A percentile compares a stretch with the other conserved stretches of the same genome.
Evolutionary conservation across 2,113 vertebrate genomes (phyloP).

Genomic region (Hassar affinis): DNA sequence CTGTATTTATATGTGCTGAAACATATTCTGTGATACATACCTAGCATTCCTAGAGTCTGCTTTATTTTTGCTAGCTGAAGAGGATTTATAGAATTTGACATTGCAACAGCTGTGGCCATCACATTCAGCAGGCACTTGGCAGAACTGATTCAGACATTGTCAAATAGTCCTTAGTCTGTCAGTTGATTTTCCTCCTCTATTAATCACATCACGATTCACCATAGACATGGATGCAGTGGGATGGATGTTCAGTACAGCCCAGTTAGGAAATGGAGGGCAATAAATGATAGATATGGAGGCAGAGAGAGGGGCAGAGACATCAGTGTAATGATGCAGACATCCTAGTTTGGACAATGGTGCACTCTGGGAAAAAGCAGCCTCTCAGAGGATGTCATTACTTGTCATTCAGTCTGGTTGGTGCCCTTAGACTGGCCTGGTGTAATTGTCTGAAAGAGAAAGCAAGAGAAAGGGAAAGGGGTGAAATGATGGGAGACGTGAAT

Average conservation of each 20-base stretch:
- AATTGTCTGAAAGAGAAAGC: slow-evolving; percentile 46
- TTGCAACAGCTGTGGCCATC: slow-evolving; percentile 31
- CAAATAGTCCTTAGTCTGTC: slow-evolving; percentile 11
- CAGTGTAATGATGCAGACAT: slow-evolving; percentile 48
- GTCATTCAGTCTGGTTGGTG: slow-evolving; percentile 54
- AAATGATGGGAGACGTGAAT: slow-evolving; percentile 40
- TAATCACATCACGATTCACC: slow-evolving; percentile 27
- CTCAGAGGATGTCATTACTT: slow-evolving; percentile 57
- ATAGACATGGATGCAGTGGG: slow-evolving; percentile 3
- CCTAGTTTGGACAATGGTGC: slow-evolving; percentile 32
- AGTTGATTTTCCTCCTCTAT: background rate
- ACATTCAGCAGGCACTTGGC: slow-evolving; percentile 1
- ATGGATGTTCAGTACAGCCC: background rate
- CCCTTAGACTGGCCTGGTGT: slow-evolving; percentile 37
- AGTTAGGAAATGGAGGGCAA: background rate
- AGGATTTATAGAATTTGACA: slow-evolving; percentile 4
- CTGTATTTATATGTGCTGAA: background rate
- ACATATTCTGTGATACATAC: background rate
- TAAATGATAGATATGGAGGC: slow-evolving; percentile 1
- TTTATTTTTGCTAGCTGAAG: background rate
- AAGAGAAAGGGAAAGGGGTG: background rate
- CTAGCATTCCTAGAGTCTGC: background rate
- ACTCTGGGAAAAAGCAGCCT: slow-evolving; percentile 48
- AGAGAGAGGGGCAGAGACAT: background rate
- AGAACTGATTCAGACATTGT: slow-evolving; percentile 36